Base-by-base conservation (phyloP, 92 coral and sea anemone species). In the Muricea muricata region DNA sequence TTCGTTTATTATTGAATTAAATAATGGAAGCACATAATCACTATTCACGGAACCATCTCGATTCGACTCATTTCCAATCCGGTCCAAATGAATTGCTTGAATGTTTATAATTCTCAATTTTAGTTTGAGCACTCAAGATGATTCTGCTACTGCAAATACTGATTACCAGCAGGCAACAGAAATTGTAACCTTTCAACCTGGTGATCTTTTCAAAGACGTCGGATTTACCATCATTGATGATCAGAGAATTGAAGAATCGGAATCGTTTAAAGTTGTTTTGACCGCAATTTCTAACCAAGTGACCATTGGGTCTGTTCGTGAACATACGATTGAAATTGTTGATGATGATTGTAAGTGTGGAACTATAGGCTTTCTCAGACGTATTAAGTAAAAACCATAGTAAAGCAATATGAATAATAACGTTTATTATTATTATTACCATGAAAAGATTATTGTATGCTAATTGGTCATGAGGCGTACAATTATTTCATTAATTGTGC, bases 101-200 rank as follows among this genome's bases (percentile, higher is more conserved):
- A n/a, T n/a, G n/a, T n/a, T n/a, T n/a, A n/a, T n/a, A n/a, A 10
- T 52, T 30, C 37, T 63, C 25, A 7, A 9, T 63, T 63, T n/a
- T 63, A 63, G 70, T 63, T 35, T 63, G 3, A 63, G 37, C 21
- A 63, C 70, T 0, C 37, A 63, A 63, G 70, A 15, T 63, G 37
- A 24, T 7, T n/a, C 37, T 32, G 70, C 70, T 30, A 20, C 37
- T 0, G 70, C 39, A 28, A 13, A 29, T 14, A 20, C 29, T 17
- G 83, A 78, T 78, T 78, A 56, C 71, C 7, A 14, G 21, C 23
- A 70, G 30, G n/a, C 39, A 40, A 29, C 70, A 40, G 47, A 78
- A 78, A 42, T n/a, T 23, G 65, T 87, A 4, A 52, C 81, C 9
- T 87, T 87, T 72, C 42, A 58, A 1, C 48, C 90, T 5, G 33